Base-by-base conservation (phyloP, 2,113 vertebrate species). In the Solea solea region DNA sequence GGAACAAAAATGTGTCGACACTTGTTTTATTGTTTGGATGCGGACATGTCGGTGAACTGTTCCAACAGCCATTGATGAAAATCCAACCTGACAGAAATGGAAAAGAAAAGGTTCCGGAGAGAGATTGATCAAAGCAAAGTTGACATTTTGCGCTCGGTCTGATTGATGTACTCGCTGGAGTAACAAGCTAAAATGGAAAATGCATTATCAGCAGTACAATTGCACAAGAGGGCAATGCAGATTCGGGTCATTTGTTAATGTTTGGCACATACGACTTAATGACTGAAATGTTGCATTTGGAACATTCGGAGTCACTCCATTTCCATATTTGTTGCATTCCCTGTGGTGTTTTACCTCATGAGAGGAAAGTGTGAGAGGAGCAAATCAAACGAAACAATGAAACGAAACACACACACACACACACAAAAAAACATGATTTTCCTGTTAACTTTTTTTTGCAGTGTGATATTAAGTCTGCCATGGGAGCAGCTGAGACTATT, bases 1-100 rank as follows among this genome's bases (percentile, higher is more conserved):
- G 58, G 48, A 74, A 72, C 34, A 59, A 63, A 84, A 84, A 65
- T 67, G 48, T 25, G 61, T 76, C 62, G 39, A 63, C 48, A 73
- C 72, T 66, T 74, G 75, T 72, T 77, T 71, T 78, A 28, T 69
- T 65, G 46, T 76, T 86, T 83, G 72, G 62, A 67, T 61, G 16
- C 42, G 21, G 48, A 70, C 59, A 48, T 67, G 69, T 72, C 75
- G 42, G 44, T 39, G 28, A 65, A 51, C 34, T 41, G n/a, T 52
- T 59, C 27, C 42, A 72, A 66, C 50, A 42, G 21, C 21, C 10
- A 44, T 1, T 52, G 41, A 72, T 13, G 64, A 61, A 74, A 75
- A 73, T 74, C 42, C 21, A 53, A 64, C 13, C 15, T 64, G 79
- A 78, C 74, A 52, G 10, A 72, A 76, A 83, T 81, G 42, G 44